Evolutionary conservation across 2,113 vertebrate species (phyloP).

Genomic region (Illadopsis cleaveri): DNA sequence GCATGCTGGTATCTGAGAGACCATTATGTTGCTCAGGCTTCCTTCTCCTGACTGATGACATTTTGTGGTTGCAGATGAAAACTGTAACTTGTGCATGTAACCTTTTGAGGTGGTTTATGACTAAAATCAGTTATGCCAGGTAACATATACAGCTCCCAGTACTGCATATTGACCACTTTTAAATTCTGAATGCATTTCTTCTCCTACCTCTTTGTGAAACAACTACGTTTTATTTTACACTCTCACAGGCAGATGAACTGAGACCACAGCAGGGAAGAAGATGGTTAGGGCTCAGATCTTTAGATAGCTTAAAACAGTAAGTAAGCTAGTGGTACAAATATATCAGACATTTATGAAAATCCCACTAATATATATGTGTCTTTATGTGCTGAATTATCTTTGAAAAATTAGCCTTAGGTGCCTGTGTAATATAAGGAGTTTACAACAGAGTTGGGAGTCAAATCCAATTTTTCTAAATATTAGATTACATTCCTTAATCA

Average conservation of each 20-base stretch:
- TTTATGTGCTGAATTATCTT: not conserved
- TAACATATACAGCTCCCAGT: not conserved
- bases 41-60: not conserved
- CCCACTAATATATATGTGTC: not conserved
- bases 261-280: not conserved
- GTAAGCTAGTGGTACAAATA: not conserved
- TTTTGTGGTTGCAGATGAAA: not conserved
- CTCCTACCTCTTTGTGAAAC: not conserved
- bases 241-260: not conserved
- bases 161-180: not conserved
- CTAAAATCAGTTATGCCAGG: not conserved
- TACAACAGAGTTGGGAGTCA: not conserved
- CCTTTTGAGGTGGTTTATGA: not conserved
- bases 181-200: not conserved
- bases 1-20: not conserved
- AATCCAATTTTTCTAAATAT: not conserved
- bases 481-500: not conserved
- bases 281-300: not conserved
- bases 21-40: not conserved
- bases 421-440: not conserved
- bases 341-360: not conserved
- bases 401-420: not conserved
- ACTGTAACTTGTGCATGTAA: not conserved
- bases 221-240: not conserved
- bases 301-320: not conserved